Evolutionary conservation across 2,888 invertebrate species (phyloP).

Genomic region (Drosophila nr. medialis): DNA sequence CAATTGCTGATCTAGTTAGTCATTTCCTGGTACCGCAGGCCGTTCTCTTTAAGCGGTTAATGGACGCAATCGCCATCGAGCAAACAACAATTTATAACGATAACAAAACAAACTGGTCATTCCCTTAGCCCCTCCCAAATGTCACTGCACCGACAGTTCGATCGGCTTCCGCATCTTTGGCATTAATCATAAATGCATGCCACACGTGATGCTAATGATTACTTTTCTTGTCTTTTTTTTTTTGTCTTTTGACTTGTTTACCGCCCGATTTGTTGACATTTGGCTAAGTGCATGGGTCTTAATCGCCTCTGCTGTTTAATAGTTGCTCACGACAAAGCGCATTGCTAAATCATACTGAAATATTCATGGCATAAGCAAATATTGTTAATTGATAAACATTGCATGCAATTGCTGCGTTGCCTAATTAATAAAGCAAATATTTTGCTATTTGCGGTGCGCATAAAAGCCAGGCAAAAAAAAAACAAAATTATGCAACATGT

Average conservation of each 20-base stretch:
- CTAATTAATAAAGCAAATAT: conserved; percentile 81
- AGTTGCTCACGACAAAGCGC: conserved; percentile 36
- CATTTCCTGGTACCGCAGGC: conserved; percentile 42
- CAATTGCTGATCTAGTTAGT: conserved; percentile 27
- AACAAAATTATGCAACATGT: conserved; percentile 52
- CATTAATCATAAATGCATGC: conserved; percentile 50
- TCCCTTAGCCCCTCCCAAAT: conserved; percentile 7
- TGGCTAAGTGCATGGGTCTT: conserved; percentile 51
- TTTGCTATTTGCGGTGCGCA: conserved; percentile 65
- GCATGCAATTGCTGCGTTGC: conserved; percentile 43
- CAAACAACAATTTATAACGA: conserved; percentile 39
- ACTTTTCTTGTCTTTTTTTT: conserved; percentile 6
- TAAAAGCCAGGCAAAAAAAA: conserved; percentile 52
- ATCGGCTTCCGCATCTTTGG: conserved; percentile 48
- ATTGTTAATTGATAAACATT: conserved; percentile 61
- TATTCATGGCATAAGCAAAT: conserved; percentile 57
- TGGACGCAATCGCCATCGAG: conserved; percentile 42
- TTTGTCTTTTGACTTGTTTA: conserved; percentile 28
- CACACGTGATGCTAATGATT: conserved; percentile 19
- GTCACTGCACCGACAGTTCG: conserved; percentile 8
- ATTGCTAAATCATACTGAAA: conserved; percentile 67
- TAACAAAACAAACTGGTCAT: conserved; percentile 31
- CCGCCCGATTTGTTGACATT: conserved; percentile 45
- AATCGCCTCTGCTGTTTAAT: conserved; percentile 27
- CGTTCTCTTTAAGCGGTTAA: conserved; percentile 40